phyloP scores from a whole-genome alignment of 64 coral and sea anemone species.

The Actinia tenebrosa region DNA sequence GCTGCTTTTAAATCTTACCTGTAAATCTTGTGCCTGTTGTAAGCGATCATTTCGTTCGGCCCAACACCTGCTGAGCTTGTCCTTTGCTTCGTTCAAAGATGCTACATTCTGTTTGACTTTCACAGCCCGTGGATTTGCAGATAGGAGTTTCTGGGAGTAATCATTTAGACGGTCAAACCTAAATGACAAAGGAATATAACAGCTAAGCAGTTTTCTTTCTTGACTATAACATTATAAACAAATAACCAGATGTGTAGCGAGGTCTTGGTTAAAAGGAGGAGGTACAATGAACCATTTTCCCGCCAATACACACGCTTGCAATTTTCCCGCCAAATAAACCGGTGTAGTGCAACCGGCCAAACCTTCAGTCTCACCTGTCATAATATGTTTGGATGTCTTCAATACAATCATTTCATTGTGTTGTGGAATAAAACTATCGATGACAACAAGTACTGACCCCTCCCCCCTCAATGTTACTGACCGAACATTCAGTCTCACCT shows the following conservation, averaged over 20 bases:
- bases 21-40: conserved; percentile 67
- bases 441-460: too few species aligned
- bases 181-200: not conserved
- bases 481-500: conserved; percentile 8
- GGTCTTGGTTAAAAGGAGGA: too few species aligned
- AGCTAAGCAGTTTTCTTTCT: not conserved
- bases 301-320: too few species aligned
- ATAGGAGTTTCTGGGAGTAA: conserved; percentile 69
- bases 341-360: too few species aligned
- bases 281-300: too few species aligned
- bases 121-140: conserved; percentile 46
- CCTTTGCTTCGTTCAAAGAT: conserved; percentile 64
- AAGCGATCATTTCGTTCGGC: conserved; percentile 66
- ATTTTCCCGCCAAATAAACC: too few species aligned
- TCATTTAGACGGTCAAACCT: conserved; percentile 87
- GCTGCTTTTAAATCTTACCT: conserved; percentile 10
- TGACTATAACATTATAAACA: too few species aligned
- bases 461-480: too few species aligned
- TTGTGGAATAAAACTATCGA: conserved; percentile 34
- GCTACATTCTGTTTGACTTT: conserved; percentile 67
- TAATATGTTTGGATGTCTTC: conserved; percentile 85
- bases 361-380: conserved; percentile 32
- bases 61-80: conserved; percentile 54
- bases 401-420: conserved; percentile 46
- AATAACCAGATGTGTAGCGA: too few species aligned